A percentile compares a stretch with the other conserved stretches of the same genome.
Evolutionary conservation across 2,888 invertebrate genomes (phyloP).

Genomic region (Nomada fabriciana): DNA sequence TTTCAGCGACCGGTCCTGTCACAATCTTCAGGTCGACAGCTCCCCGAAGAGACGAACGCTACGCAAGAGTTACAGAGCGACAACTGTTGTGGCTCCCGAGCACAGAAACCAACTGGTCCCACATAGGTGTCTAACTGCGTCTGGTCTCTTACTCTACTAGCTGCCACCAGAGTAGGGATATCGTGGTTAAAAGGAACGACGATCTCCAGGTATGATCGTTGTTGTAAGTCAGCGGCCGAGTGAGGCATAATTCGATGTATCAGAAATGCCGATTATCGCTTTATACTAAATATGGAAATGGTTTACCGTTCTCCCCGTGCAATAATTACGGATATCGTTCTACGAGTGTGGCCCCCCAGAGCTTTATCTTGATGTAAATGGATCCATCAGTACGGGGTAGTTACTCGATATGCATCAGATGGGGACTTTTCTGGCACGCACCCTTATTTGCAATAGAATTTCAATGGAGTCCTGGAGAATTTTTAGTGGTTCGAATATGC

Average conservation of each 20-base stretch:
- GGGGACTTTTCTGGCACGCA: too few relatives aligned
- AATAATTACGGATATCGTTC: too few relatives aligned
- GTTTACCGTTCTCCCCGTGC: background rate
- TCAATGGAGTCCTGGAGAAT: too few relatives aligned
- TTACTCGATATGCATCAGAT: too few relatives aligned
- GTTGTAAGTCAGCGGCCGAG: conserved; percentile 27
- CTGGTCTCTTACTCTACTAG: conserved; percentile 59
- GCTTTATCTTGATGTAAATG: too few relatives aligned
- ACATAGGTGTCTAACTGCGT: conserved; percentile 68
- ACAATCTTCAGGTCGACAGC: background rate
- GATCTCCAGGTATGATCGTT: conserved; percentile 61
- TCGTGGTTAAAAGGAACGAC: conserved; percentile 66
- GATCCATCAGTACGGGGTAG: too few relatives aligned
- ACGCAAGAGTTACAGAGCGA: conserved; percentile 62
- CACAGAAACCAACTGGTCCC: conserved; percentile 69
- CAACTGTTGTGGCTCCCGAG: conserved; percentile 69
- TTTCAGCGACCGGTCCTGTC: background rate
- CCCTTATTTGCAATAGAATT: too few relatives aligned
- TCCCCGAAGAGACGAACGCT: conserved; percentile 32
- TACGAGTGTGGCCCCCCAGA: too few relatives aligned
- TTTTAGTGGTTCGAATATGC: too few relatives aligned
- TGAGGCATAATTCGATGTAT: background rate
- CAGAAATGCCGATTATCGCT: background rate
- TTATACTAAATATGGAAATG: background rate
- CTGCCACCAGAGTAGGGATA: conserved; percentile 69